These are phyloP conservation scores for Bufo bufo DNA, from an alignment of 2,113 vertebrate species.

Conservation along the genomic window DNA sequence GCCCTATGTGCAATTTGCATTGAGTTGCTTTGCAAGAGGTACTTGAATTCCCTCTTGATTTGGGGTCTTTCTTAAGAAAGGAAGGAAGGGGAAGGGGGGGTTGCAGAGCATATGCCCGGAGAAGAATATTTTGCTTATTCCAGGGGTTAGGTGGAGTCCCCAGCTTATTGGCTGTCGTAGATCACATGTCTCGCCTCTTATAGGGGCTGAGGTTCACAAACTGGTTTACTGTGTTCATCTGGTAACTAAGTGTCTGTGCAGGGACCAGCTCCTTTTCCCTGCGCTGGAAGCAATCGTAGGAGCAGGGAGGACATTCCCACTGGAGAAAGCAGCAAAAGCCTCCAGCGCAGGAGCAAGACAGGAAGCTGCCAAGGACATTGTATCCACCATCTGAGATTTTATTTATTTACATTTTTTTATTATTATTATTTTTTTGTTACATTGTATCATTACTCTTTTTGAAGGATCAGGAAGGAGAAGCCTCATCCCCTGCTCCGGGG, in stretches of 20 bases:
- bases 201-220: constrained; percentile 71
- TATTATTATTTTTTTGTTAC: not conserved
- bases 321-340: not conserved
- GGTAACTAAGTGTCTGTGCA: constrained; percentile 56
- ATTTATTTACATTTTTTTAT: not conserved
- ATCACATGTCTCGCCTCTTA: constrained; percentile 77
- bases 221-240: constrained; percentile 60
- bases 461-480: not conserved
- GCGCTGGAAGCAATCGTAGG: constrained; percentile 33
- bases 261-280: constrained; percentile 40
- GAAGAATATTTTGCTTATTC: constrained; percentile 53
- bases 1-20: not conserved
- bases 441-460: not conserved
- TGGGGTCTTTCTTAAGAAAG: not conserved
- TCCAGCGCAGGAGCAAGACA: constrained; percentile 24
- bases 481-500: not conserved
- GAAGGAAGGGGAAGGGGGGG: not conserved
- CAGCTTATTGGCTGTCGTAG: constrained; percentile 72
- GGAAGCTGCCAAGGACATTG: constrained; percentile 11
- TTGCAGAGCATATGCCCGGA: constrained; percentile 29
- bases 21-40: constrained; percentile 36
- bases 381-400: not conserved
- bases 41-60: not conserved
- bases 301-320: constrained; percentile 18
- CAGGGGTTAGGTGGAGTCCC: constrained; percentile 72